These are phyloP conservation scores for Hydropsyche betteni DNA, from an alignment of 2,888 invertebrate species.

Conservation along the genomic window DNA sequence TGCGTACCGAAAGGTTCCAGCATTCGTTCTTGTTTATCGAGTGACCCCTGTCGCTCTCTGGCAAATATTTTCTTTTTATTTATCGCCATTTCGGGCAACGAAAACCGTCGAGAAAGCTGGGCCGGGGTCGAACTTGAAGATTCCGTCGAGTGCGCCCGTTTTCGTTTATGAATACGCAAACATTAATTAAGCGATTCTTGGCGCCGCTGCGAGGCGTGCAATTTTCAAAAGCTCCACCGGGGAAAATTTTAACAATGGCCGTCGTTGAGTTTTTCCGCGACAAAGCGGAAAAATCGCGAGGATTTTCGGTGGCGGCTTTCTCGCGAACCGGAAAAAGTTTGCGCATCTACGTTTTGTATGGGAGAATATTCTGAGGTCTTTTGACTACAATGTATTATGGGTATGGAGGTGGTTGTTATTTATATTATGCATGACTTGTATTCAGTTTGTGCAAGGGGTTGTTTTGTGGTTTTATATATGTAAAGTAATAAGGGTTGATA, in stretches of 20 bases:
- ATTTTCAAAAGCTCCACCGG: constrained; percentile 27
- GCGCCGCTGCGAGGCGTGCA: constrained; percentile 1
- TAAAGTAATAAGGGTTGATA: too few species aligned
- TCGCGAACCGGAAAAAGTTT: too few species aligned
- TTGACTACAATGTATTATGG: not conserved
- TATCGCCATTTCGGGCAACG: not conserved
- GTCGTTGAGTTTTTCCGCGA: not conserved
- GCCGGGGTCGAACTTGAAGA: not conserved
- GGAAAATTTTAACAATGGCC: constrained; percentile 14
- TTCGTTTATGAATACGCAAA: constrained; percentile 26
- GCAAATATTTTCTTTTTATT: constrained; percentile 17
- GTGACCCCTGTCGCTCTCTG: not conserved
- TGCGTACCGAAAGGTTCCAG: too few species aligned
- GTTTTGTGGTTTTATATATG: too few species aligned
- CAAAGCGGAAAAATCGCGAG: constrained; percentile 10
- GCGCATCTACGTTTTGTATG: too few species aligned
- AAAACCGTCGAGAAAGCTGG: not conserved
- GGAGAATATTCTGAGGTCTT: not conserved
- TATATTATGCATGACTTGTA: too few species aligned
- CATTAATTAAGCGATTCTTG: constrained; percentile 31
- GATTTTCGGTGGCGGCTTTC: not conserved
- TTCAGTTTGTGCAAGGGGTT: too few species aligned
- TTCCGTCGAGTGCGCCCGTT: not conserved
- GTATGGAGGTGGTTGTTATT: too few species aligned
- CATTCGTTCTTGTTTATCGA: too few species aligned